Base-by-base conservation (phyloP, 1,140 invertebrate species). In the Physella acuta region DNA sequence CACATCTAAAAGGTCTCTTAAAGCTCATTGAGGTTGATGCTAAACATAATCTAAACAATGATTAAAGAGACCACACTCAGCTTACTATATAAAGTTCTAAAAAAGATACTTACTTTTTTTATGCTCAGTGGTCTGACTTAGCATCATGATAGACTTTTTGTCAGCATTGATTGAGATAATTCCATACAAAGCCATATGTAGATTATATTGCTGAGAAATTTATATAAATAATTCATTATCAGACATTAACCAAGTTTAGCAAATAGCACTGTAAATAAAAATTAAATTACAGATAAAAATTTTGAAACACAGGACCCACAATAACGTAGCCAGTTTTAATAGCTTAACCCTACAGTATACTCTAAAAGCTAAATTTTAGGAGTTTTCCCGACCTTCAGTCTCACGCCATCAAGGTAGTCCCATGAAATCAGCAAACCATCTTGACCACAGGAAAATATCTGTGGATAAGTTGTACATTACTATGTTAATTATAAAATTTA, bases 321-420 rank as follows among this genome's bases (percentile, higher is more conserved):
- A n/a, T 49, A 49, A n/a, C 11, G n/a, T 49, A 49, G 53, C 11
- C 16, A 56, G 16, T 16, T 56, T 56, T 28, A 11, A 56, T 56
- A 11, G 11, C 16, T 56, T 37, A 37, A 24, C 17, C 24, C 11
- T 3, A 62, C 24, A n/a, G 60, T 30, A 28, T 4, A 60, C 31
- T 24, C 20, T 16, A 24, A 11, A 28, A 34, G 1, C 8, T 28
- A 24, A 28, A 60, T 8, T n/a, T 56, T 55, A 8, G 24, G n/a
- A 58, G 20, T 33, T 62, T 36, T 30, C 17, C 71, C 72, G n/a
- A 79, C 78, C 73, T 73, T 69, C 11, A 79, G 65, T 37, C 68
- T 30, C 5, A 78, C 75, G n/a, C 78, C 78, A 73, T 79, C 78
- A 8, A 56, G 58, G 52, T 76, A 79, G 69, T 78, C 75, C 78